phyloP scores from a whole-genome alignment of 2,797 vertebrate species.

The Buceros bicornis region DNA sequence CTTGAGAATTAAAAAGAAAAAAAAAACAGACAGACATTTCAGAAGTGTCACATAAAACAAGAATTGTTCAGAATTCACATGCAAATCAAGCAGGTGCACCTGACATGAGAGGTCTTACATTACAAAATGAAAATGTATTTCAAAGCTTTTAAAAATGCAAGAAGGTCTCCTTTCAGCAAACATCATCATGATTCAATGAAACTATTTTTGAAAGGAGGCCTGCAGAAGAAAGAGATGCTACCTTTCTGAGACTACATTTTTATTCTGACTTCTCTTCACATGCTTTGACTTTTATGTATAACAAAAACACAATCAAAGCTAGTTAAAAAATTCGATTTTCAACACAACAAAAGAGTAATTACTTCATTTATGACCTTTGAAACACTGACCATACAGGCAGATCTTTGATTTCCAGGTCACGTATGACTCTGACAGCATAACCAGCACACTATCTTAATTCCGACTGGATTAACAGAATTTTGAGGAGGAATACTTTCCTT shows the following conservation, averaged over 20 bases:
- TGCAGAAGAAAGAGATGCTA: neutral
- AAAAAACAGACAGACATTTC: constrained; percentile 90
- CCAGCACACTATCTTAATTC: constrained; percentile 1
- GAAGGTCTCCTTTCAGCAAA: constrained; percentile 50
- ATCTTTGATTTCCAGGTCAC: constrained; percentile 18
- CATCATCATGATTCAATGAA: neutral
- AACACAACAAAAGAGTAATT: neutral
- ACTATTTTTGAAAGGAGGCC: constrained; percentile 7
- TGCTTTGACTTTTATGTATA: neutral
- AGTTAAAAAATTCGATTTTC: neutral
- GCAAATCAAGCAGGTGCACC: constrained; percentile 79
- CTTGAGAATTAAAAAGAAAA: constrained; percentile 84
- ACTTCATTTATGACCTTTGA: neutral
- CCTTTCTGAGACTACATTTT: neutral
- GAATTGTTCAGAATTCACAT: constrained; percentile 83
- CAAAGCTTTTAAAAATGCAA: constrained; percentile 61
- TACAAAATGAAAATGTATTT: constrained; percentile 72
- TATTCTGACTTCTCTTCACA: neutral
- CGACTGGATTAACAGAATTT: constrained; percentile 27
- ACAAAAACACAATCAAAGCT: constrained; percentile 18
- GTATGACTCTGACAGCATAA: constrained; percentile 3
- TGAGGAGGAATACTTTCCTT: constrained; percentile 27
- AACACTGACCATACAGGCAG: neutral
- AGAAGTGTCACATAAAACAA: constrained; percentile 84
- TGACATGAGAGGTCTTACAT: constrained; percentile 68